These are phyloP conservation scores for Panulirus ornatus DNA, from an alignment of 1,140 invertebrate species.

Conservation along the genomic window DNA sequence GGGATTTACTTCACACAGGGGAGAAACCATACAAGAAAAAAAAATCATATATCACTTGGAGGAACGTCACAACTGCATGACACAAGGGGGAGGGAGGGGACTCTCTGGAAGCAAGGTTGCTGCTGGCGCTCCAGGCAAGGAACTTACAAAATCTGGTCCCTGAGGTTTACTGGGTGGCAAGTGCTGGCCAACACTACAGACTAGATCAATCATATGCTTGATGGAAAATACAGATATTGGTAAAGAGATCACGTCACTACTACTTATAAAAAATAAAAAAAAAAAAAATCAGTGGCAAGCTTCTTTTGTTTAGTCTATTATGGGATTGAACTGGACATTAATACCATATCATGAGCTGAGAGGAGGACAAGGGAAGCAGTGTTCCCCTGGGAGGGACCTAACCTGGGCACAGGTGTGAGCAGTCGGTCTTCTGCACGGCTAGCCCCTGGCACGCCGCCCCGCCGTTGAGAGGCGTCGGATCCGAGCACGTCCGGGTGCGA, in stretches of 20 bases:
- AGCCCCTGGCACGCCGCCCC: slow-evolving; percentile 85
- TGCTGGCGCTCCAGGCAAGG: background rate
- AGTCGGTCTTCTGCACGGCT: slow-evolving; percentile 82
- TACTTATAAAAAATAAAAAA: slow-evolving; percentile 40
- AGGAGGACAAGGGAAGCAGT: background rate
- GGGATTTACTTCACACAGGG: background rate
- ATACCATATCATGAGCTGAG: background rate
- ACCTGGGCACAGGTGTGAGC: slow-evolving; percentile 77
- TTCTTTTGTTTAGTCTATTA: background rate
- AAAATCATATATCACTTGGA: slow-evolving; percentile 1
- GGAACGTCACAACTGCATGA: slow-evolving; percentile 3
- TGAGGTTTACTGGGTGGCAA: background rate
- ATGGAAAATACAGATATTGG: background rate
- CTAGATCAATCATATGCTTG: slow-evolving; percentile 24
- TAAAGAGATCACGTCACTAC: background rate
- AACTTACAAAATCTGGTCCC: background rate
- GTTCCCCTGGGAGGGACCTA: slow-evolving; percentile 3
- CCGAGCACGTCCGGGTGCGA: slow-evolving; percentile 78
- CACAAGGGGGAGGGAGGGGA: background rate
- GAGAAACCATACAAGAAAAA: background rate
- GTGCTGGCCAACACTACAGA: slow-evolving; percentile 39
- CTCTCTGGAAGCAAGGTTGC: background rate
- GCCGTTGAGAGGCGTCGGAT: slow-evolving; percentile 79
- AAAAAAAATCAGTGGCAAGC: slow-evolving; percentile 7
- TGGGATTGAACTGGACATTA: background rate